phyloP scores from a whole-genome alignment of 2,113 vertebrate species.

The Psilopogon haemacephalus region DNA sequence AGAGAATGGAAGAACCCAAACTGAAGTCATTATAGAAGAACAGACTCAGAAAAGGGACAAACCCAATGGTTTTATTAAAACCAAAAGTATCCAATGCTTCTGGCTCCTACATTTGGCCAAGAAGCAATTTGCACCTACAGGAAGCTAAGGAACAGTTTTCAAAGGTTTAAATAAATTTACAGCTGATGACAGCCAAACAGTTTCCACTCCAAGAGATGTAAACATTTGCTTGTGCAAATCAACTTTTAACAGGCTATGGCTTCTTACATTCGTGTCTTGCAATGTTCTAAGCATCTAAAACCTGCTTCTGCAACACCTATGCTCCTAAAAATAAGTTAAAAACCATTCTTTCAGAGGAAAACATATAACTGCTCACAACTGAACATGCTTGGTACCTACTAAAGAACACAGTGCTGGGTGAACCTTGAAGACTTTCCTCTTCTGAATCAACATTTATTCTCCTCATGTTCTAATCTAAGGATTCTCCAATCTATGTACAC shows the following conservation, averaged over 20 bases:
- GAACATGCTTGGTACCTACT: constrained; percentile 8
- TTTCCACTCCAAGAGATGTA: constrained; percentile 50
- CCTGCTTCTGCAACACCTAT: not conserved
- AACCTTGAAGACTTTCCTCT: constrained; percentile 4
- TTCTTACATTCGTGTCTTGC: constrained; percentile 34
- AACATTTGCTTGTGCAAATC: constrained; percentile 72
- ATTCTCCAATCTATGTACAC: not conserved
- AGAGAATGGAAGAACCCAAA: not conserved
- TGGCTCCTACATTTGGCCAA: constrained; percentile 30
- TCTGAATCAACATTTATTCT: not conserved
- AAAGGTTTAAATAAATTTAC: constrained; percentile 60
- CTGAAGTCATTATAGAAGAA: not conserved
- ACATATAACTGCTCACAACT: not conserved
- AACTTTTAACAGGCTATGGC: constrained; percentile 64
- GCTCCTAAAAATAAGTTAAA: constrained; percentile 56
- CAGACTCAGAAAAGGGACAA: not conserved
- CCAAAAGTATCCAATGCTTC: constrained; percentile 19
- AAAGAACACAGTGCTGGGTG: not conserved
- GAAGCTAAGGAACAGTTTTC: constrained; percentile 40
- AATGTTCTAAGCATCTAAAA: constrained; percentile 6
- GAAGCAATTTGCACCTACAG: constrained; percentile 34
- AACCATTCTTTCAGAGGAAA: not conserved
- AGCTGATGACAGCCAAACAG: constrained; percentile 51
- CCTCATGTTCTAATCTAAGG: not conserved
- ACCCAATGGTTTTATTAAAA: constrained; percentile 60